Evolutionary conservation across 2,888 invertebrate genomes (phyloP), one percentile per base, ranked within the genome.

Genomic region (Aethes cnicana): DNA sequence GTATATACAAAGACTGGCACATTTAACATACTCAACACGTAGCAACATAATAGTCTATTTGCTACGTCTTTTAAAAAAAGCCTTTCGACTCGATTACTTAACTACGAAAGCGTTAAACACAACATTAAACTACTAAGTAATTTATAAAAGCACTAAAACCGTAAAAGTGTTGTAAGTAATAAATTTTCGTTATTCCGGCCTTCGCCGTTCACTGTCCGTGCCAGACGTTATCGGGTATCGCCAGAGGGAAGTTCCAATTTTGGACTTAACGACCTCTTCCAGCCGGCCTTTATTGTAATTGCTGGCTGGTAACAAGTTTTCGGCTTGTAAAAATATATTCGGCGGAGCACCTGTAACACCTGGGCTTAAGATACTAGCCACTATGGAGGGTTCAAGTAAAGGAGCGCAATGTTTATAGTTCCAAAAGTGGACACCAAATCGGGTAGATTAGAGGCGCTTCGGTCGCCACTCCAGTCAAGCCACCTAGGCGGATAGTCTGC

Each of bases 241-340:
- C 41, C 14, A 17, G 32, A 32, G 20, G 25, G 35, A 35, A 23
- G 23, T 50, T 43, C 36, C 43, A 43, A 44, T 50, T 44, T 43
- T 30, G 9, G 17, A 37, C 36, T 25, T 48, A 39, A 48, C 48
- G 48, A 41, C 41, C 30, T 43, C 14, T 37, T 49, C 30, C 28
- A 28, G 42, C 23, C 42, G 21, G 28, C 28, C 35, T 49, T 49
- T 35, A 42, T 36, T 49, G 26, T 49, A 50, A 43, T 36, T 43
- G 25, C 42, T 8, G 6, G 20, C 26, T 35, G 35, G 43, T 12
- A 49, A 49, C 35, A 49, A 49, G 21, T 35, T 48, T 26, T 35
- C 21, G 26, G 28, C 16, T 20, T 6, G 21, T 49, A 42, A 42
- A 35, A 42, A 21, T 42, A 49, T 26, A 49, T 42, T 49, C 20